A percentile compares a stretch with the other conserved stretches of the same genome.
These are phyloP conservation scores for Esox niger DNA, from an alignment of 2,113 vertebrate genomes.

Conservation along the genomic window DNA sequence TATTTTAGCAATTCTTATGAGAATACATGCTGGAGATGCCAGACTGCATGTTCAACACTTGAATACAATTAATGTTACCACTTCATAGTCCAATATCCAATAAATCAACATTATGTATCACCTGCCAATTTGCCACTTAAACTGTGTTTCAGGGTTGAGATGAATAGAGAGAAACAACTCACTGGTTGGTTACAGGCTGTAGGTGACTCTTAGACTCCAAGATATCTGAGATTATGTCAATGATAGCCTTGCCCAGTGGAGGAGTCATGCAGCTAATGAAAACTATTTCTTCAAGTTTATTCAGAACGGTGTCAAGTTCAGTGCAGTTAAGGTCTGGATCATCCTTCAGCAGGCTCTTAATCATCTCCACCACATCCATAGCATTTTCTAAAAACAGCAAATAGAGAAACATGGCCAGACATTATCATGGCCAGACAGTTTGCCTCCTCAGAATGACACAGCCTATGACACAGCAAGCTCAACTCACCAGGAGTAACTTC, in stretches of 20 bases:
- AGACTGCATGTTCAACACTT: too few species aligned
- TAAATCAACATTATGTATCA: too few species aligned
- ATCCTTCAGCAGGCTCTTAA: constrained; percentile 49
- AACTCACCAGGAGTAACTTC: constrained; percentile 73
- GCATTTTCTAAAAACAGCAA: constrained; percentile 58
- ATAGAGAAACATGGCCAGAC: too few species aligned
- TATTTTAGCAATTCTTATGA: too few species aligned
- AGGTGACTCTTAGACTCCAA: constrained; percentile 67
- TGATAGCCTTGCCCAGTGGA: constrained; percentile 57
- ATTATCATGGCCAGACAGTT: too few species aligned
- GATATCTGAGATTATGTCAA: constrained; percentile 69
- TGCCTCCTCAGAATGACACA: too few species aligned
- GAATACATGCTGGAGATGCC: too few species aligned
- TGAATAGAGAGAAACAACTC: constrained; percentile 4
- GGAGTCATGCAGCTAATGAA: constrained; percentile 48
- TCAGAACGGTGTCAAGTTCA: constrained; percentile 63
- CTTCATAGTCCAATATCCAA: too few species aligned
- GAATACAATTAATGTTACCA: too few species aligned
- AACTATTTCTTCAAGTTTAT: constrained; percentile 61
- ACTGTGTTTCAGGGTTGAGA: not conserved
- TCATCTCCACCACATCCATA: constrained; percentile 62
- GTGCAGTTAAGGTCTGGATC: constrained; percentile 41
- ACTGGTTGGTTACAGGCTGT: constrained; percentile 70
- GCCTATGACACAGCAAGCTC: not conserved
- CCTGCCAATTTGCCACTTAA: too few species aligned